Evolutionary conservation across 2,888 invertebrate species (phyloP).

Genomic region (Microctonus aethiopoides): DNA sequence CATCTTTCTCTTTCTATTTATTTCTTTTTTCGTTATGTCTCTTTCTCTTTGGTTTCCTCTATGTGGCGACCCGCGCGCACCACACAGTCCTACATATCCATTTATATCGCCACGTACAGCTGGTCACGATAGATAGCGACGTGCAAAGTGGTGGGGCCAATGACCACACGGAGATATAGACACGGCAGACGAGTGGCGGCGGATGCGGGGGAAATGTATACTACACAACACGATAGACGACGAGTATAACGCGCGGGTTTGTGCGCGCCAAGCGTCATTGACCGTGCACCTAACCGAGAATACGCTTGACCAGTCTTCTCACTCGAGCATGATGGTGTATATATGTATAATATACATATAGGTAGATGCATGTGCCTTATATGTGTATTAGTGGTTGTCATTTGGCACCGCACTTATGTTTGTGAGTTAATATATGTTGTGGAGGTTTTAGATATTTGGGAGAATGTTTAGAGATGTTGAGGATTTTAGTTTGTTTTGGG

Average conservation of each 20-base stretch:
- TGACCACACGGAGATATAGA: conserved; percentile 25
- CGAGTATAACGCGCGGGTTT: conserved; percentile 19
- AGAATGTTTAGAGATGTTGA: no score
- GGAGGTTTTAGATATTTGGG: no score
- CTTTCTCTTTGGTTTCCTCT: conserved; percentile 5
- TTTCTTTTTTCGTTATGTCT: conserved; percentile 14
- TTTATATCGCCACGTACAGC: conserved; percentile 52
- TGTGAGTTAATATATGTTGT: no score
- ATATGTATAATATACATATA: no score
- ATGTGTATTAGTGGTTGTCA: conserved; percentile 41
- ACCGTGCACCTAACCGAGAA: conserved; percentile 40
- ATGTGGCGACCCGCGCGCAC: background rate
- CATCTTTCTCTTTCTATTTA: conserved; percentile 2
- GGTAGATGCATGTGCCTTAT: conserved; percentile 36
- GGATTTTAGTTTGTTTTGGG: no score
- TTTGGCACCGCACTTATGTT: conserved; percentile 33
- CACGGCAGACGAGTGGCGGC: background rate
- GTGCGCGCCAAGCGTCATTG: conserved; percentile 39
- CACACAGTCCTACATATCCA: conserved; percentile 36
- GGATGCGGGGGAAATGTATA: conserved; percentile 18
- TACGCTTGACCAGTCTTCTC: conserved; percentile 29
- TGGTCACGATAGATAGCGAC: conserved; percentile 26
- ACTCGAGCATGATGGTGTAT: conserved; percentile 26
- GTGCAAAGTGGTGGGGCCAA: conserved; percentile 14
- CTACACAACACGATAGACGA: conserved; percentile 32